These are phyloP conservation scores for Andinoacara biseriatus DNA, from an alignment of 2,113 vertebrate species.

Conservation along the genomic window DNA sequence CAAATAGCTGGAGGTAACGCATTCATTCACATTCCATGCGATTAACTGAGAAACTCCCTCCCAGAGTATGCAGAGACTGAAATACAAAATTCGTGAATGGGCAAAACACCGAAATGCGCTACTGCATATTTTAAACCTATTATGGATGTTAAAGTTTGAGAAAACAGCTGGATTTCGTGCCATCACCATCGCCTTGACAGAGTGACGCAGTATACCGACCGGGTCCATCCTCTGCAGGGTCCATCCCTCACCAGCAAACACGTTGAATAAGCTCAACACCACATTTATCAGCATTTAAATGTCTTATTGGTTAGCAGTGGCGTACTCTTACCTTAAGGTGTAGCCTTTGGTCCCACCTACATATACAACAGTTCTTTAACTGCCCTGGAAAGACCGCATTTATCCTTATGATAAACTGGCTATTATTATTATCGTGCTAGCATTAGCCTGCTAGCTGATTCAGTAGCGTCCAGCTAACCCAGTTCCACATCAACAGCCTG, in stretches of 20 bases:
- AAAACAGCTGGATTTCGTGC: background rate
- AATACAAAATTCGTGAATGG: background rate
- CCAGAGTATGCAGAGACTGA: background rate
- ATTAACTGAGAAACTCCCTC: background rate
- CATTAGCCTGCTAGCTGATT: slow-evolving; percentile 40
- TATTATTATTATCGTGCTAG: slow-evolving; percentile 44
- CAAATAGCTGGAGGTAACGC: background rate
- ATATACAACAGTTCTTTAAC: background rate
- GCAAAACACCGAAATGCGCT: rapidly evolving
- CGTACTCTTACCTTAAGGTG: slow-evolving; percentile 47
- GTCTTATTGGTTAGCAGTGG: rapidly evolving
- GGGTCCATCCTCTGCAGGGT: background rate
- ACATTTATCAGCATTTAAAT: background rate
- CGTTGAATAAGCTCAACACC: background rate
- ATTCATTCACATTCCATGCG: background rate
- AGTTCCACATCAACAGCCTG: background rate
- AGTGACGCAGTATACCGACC: slow-evolving; percentile 63
- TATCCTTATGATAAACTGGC: background rate
- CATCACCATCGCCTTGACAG: background rate
- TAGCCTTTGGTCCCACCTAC: slow-evolving; percentile 27
- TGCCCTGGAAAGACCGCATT: background rate
- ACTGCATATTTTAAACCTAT: background rate
- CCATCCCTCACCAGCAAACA: slow-evolving; percentile 1
- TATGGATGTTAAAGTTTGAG: background rate
- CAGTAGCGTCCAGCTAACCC: slow-evolving; percentile 7